Base-by-base conservation (phyloP, 2,113 vertebrate genomes). In the Paratilapia polleni region DNA sequence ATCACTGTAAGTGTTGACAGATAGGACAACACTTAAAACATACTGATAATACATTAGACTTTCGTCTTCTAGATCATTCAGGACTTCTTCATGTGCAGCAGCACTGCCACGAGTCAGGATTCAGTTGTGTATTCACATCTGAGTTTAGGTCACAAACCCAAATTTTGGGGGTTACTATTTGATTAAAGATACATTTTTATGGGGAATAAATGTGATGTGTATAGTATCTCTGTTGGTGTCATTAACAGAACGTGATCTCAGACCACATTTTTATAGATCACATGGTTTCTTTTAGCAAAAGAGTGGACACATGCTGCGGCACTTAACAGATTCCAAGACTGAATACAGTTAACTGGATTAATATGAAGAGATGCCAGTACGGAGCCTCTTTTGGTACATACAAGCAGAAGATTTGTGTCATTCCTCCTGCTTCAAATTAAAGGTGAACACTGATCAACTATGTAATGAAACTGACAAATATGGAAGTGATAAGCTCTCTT, bases 1-100 rank as follows among this genome's bases (percentile, higher is more conserved):
- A 83, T 86, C 82, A 56, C 19, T 31, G 57, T 4, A 17, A 70
- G 88, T 88, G 92, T 68, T 82, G 84, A 89, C 86, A 80, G 84
- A 74, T 13, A 15, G 4, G 58, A 64, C 61, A 17, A 19, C 3
- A 8, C 49, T 68, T 79, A 80, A 31, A 58, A 73, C 34, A 52
- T 1, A 10, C 66, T 24, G 57, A 61, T 24, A 74, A 89, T 54
- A 74, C 59, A 11, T 60, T 47, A 49, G 66, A 43, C n/a, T 36
- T 24, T 3, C 19, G 52, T 56, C 63, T 3, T 22, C 34, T 57
- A 12, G 43, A 49, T 77, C 57, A 36, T 26, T 57, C 59, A 24
- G 49, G 28, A 41, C 47, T 26, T 20, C 13, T 28, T 70, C 24
- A 17, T 28, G 64, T 70, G 26, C 66, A 73, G 66, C 43, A 52